A percentile compares a stretch with the other conserved stretches of the same genome.
Conservation (phyloP, 2,113 vertebrate genomes). For the Salvelinus alpinus region DNA sequence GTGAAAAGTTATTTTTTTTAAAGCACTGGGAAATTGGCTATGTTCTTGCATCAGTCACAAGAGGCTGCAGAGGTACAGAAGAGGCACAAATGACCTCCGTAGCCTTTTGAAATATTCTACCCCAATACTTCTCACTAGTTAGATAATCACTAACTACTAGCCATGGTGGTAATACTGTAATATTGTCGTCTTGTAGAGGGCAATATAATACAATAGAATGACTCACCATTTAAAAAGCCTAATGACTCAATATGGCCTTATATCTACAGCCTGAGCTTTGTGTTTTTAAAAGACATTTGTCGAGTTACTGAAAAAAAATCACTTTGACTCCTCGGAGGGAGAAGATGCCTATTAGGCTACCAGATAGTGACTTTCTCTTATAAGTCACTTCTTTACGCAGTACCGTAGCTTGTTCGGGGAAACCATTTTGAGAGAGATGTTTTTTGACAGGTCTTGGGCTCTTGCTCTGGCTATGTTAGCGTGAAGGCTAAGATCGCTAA, state of each 20-base stretch:
- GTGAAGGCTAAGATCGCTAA: slow-evolving; percentile 4
- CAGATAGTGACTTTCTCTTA: background rate
- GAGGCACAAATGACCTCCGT: too few species aligned
- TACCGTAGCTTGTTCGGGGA: background rate
- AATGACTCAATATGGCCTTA: slow-evolving; percentile 1
- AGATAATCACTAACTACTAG: background rate
- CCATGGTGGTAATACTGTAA: background rate
- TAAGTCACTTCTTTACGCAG: background rate
- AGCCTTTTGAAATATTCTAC: background rate
- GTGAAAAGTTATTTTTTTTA: background rate
- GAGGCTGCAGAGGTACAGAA: too few species aligned
- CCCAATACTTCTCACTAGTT: background rate
- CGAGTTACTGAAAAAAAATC: background rate
- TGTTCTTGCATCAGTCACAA: too few species aligned
- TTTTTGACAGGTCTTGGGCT: slow-evolving; percentile 5
- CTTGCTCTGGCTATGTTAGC: background rate
- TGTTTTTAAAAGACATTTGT: background rate
- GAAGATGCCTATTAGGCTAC: slow-evolving; percentile 12
- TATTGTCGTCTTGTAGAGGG: background rate
- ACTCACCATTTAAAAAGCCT: background rate
- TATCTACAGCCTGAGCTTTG: background rate
- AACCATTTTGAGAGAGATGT: background rate
- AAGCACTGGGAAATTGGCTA: background rate
- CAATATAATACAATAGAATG: background rate
- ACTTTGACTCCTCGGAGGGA: background rate